These are phyloP conservation scores for Papilio elwesi DNA, from an alignment of 2,888 invertebrate genomes.

Conservation along the genomic window DNA sequence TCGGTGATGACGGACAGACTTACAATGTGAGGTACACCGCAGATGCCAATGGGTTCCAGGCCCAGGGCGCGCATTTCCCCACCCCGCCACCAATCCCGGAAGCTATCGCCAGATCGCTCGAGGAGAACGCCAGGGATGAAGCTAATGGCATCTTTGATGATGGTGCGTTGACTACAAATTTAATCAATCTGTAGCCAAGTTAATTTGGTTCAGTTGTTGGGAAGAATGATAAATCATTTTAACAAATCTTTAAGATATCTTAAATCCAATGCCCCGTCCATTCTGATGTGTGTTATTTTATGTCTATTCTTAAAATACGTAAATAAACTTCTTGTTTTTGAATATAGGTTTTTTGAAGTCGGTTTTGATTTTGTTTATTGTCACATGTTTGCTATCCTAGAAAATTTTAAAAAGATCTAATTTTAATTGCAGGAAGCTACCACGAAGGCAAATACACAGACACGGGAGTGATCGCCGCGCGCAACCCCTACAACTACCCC, in stretches of 20 bases:
- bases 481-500: conserved; percentile 51
- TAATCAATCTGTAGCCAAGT: no score
- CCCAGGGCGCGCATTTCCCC: conserved; percentile 83
- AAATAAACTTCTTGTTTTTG: no score
- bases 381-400: no score
- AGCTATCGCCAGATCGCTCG: conserved; percentile 80
- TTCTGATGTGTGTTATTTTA: no score
- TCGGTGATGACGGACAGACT: conserved; percentile 84
- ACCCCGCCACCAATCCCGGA: conserved; percentile 85
- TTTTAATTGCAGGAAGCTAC: conserved; percentile 69
- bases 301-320: no score
- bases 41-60: conserved; percentile 77
- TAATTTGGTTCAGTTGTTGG: no score
- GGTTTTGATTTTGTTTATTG: no score
- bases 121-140: conserved; percentile 80
- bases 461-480: conserved; percentile 60
- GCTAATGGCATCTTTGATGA: conserved; percentile 82
- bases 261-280: no score
- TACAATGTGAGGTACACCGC: conserved; percentile 80
- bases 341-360: no score
- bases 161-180: conserved; percentile 56
- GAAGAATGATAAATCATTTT: no score
- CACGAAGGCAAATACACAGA: conserved; percentile 65
- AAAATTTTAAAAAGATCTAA: no score
- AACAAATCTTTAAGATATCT: no score